Base-by-base conservation (phyloP, 2,888 invertebrate species). In the Ametastegia equiseti region DNA sequence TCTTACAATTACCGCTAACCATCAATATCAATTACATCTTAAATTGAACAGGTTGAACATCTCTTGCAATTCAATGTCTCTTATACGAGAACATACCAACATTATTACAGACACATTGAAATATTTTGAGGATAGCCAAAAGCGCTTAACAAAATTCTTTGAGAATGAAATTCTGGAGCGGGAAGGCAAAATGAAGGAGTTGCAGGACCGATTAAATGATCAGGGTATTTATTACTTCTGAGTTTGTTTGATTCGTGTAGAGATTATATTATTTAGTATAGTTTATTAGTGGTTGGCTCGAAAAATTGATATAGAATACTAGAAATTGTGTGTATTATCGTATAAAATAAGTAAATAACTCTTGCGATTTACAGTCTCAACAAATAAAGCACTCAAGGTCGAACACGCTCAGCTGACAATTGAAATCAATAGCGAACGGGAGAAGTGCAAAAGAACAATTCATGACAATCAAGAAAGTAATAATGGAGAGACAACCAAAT, bases 361-460 rank as follows among this genome's bases (percentile, higher is more conserved):
- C 4, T 65, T 36, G 3, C 1, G 7, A 65, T 65, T 65, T n/a
- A n/a, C 65, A 65, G 65, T 1, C n/a, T 36, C 33, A 36, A n/a
- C 1, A 36, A 33, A 65, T 7, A 36, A 65, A 65, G 36, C 65
- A 30, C 36, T 33, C 7, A 65, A 36, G 23, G 19, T 36, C n/a
- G n/a, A 65, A 36, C 65, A n/a, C n/a, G n/a, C 65, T 36, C 13
- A 23, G 2, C 65, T 65, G 4, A 65, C 36, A 36, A 33, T 65
- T 33, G 65, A 65, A 65, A 36, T 65, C n/a, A n/a, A 65, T n/a
- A 36, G 36, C 9, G 65, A 84, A 65, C 50, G 27, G 23, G 54
- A 81, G 60, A 30, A 50, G 9, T 63, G 54, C 27, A 65, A 81
- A 36, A 75, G 81, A 67, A 80, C 80, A 42, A 50, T 85, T 42